Base-by-base conservation (phyloP, 2,888 invertebrate genomes). In the Pogonocherus hispidulus region DNA sequence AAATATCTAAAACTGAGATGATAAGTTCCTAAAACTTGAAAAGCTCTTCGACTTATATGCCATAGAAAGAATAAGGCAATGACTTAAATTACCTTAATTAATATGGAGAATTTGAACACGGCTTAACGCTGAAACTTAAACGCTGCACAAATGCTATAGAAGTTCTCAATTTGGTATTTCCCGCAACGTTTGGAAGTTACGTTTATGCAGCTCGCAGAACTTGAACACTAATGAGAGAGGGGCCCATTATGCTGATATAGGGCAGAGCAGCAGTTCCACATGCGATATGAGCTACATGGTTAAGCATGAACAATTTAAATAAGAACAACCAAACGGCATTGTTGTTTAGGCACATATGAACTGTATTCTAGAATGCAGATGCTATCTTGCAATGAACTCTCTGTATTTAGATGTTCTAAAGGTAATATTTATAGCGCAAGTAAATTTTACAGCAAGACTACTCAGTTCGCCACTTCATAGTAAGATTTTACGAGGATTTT, bases 281-380 rank as follows among this genome's bases (percentile, higher is more conserved):
- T 71, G 67, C 66, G 51, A 65, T 47, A 64, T 44, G 60, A 63
- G 63, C 67, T 67, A 67, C 55, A 65, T 32, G n/a, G n/a, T 41
- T 41, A 41, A 32, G 32, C 32, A 49, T 19, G 27, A 63, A 67
- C 63, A 14, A 70, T 51, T 57, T 52, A 63, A 66, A 68, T 64
- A 66, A 71, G 63, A 67, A 63, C 63, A 67, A 64, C 71, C 51
- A 41, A 63, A 63, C 63, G 35, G 66, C 52, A n/a, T 66, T 66
- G 66, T 47, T 66, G 66, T 66, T 71, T 68, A 49, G 54, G 63
- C 60, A 63, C 66, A 68, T 68, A 63, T 32, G 64, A 66, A 71
- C 52, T 64, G 66, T 55, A 51, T 52, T 57, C 46, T 56, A 63
- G 63, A 35, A 63, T 69, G 66, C 66, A 66, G 63, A 66, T 63